Evolutionary conservation across 1,140 invertebrate species (phyloP).

Genomic region (Megalopta genalis): DNA sequence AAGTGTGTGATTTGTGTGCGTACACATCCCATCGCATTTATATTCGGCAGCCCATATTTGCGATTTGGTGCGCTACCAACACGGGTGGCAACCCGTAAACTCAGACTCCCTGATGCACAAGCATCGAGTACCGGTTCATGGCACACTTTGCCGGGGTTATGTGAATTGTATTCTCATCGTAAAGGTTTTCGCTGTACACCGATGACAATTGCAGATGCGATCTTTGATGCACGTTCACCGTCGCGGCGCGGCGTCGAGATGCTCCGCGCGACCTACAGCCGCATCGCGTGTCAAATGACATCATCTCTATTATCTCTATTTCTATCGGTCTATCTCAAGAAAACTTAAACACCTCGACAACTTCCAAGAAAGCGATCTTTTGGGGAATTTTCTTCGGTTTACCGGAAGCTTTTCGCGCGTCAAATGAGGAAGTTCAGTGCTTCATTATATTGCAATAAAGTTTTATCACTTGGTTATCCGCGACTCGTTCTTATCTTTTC

Average conservation of each 20-base stretch:
- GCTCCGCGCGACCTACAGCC: constrained; percentile 20
- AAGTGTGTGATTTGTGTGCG: too few species aligned
- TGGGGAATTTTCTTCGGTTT: too few species aligned
- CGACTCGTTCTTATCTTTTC: too few species aligned
- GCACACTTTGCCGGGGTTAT: constrained; percentile 52
- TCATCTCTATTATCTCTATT: constrained; percentile 33
- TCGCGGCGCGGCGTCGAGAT: constrained; percentile 4
- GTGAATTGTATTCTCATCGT: constrained; percentile 47
- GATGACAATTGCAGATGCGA: constrained; percentile 60
- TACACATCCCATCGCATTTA: too few species aligned
- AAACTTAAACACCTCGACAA: too few species aligned
- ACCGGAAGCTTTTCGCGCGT: too few species aligned
- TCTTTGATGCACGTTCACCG: constrained; percentile 29
- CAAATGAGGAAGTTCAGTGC: too few species aligned
- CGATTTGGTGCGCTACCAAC: too few species aligned
- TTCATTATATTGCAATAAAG: not conserved
- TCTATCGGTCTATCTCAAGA: not conserved
- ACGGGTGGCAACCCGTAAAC: constrained; percentile 21
- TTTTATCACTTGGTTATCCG: not conserved
- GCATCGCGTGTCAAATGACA: constrained; percentile 45
- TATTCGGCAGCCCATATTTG: too few species aligned
- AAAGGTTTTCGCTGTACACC: constrained; percentile 40
- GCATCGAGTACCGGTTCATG: constrained; percentile 57
- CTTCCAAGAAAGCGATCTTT: too few species aligned
- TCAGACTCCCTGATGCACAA: constrained; percentile 16